Percentiles rank a stretch among this genome's conserved stretches.
Conservation (phyloP, 1,140 invertebrate species). For the Eupristina koningsbergeri region DNA sequence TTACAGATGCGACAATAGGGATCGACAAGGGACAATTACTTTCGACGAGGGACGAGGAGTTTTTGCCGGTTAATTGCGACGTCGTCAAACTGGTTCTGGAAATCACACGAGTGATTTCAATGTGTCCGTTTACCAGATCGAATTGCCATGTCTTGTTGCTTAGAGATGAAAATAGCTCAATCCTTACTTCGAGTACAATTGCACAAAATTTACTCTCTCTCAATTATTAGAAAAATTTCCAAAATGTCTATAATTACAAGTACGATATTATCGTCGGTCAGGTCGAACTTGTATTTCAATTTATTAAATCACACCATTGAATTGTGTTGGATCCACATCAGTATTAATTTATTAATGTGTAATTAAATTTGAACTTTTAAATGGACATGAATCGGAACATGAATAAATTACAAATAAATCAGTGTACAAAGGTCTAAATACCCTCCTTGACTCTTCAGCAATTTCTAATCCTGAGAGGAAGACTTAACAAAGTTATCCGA, state of each 20-base stretch:
- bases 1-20: not conserved
- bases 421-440: no score
- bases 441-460: no score
- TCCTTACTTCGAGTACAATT: not conserved
- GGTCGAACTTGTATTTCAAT: not conserved
- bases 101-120: conserved; percentile 25
- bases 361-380: no score
- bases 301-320: not conserved
- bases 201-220: conserved; percentile 2
- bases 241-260: not conserved
- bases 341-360: not conserved
- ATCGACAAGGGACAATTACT: conserved; percentile 40
- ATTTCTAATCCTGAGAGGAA: no score
- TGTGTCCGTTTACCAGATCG: conserved; percentile 31
- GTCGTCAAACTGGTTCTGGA: conserved; percentile 47
- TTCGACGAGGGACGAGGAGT: conserved; percentile 18
- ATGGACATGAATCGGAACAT: no score
- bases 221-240: conserved; percentile 30
- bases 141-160: conserved; percentile 26
- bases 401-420: no score
- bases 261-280: not conserved
- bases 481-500: no score
- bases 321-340: not conserved
- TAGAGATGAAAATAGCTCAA: conserved; percentile 12
- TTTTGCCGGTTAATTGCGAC: conserved; percentile 37